Evolutionary conservation across 2,113 vertebrate species (phyloP).

Genomic region (Sylvicapra grimmia): DNA sequence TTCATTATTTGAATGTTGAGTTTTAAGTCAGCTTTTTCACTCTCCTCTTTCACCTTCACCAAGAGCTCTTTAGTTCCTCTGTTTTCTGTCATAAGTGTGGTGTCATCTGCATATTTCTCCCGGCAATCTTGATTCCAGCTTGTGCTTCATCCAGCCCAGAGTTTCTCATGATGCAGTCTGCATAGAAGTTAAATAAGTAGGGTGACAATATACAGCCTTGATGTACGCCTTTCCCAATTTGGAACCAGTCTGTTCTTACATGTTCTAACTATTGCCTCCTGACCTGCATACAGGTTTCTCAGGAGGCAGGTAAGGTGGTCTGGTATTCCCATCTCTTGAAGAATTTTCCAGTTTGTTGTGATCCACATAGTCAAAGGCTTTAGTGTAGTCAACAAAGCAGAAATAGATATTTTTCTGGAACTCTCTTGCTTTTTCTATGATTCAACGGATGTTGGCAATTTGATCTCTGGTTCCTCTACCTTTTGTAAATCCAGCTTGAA

Average conservation of each 20-base stretch:
- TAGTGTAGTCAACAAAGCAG: background rate
- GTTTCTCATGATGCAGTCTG: background rate
- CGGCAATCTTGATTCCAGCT: background rate
- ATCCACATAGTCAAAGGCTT: background rate
- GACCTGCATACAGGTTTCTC: background rate
- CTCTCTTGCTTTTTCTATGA: background rate
- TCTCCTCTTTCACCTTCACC: too few relatives aligned
- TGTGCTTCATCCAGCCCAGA: background rate
- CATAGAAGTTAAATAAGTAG: background rate
- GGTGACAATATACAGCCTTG: background rate
- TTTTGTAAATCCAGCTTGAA: background rate
- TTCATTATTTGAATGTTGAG: too few relatives aligned
- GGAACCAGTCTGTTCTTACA: background rate
- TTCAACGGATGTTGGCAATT: background rate
- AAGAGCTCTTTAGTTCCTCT: too few relatives aligned
- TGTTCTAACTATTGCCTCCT: background rate
- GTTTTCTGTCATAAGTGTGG: background rate
- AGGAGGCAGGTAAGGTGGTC: background rate
- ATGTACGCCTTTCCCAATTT: background rate
- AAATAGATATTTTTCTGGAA: background rate
- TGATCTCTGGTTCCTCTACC: background rate
- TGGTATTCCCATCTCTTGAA: background rate
- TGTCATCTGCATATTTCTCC: background rate
- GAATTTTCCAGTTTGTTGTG: background rate
- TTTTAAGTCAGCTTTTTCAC: too few relatives aligned